Percentiles rank a stretch among this genome's conserved stretches.
phyloP scores from a whole-genome alignment of 2,113 vertebrate species.

The Macquaria australasica region DNA sequence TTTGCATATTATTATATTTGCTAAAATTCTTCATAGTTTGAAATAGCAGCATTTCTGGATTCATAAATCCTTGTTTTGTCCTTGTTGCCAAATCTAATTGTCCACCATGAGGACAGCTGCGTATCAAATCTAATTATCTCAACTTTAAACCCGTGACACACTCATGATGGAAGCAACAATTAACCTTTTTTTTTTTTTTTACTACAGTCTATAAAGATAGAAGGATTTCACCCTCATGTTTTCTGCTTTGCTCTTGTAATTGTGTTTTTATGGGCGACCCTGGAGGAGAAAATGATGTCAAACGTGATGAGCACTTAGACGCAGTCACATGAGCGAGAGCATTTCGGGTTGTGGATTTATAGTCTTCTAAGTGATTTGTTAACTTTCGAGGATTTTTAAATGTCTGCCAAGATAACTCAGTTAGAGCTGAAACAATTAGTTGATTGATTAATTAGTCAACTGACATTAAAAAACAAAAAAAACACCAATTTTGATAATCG shows the following conservation, averaged over 20 bases:
- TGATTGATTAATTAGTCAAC: not conserved
- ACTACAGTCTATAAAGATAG: not conserved
- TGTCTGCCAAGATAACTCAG: not conserved
- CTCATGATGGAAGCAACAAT: conserved; percentile 2
- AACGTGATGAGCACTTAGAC: not conserved
- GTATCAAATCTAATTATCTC: conserved; percentile 32
- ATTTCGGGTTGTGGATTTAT: not conserved
- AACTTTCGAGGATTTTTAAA: not conserved
- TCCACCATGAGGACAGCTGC: conserved; percentile 8
- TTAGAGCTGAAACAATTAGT: not conserved
- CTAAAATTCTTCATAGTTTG: not conserved
- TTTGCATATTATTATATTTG: not conserved
- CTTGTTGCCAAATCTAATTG: conserved; percentile 12
- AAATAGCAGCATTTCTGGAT: not conserved
- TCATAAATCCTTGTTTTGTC: conserved; percentile 10
- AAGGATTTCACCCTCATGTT: not conserved
- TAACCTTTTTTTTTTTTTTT: not conserved
- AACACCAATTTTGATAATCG: not conserved
- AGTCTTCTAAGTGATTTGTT: not conserved
- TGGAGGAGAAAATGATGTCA: not conserved
- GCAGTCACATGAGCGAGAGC: conserved; percentile 30
- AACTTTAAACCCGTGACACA: conserved; percentile 31
- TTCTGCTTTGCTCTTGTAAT: not conserved
- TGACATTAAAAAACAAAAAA: not conserved
- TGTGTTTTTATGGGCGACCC: conserved; percentile 1